Base-by-base conservation (phyloP, 30 jellyfish, hydroid and myxozoan genomes). In the Pelagia noctiluca region DNA sequence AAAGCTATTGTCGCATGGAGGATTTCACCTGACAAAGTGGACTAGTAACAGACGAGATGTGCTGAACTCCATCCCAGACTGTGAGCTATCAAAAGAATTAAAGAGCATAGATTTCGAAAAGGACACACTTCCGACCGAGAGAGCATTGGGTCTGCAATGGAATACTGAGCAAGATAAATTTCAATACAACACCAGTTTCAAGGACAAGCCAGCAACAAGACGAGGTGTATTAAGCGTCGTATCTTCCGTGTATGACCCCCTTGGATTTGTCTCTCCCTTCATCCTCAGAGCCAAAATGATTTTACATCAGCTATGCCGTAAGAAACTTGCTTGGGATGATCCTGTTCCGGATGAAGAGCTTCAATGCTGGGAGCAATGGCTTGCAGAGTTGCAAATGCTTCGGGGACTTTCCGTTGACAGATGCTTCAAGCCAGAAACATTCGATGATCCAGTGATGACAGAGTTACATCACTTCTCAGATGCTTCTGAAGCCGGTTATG, bases 141-240 rank as follows among this genome's bases (percentile, higher is more conserved):
- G 91, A 63, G 86, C 91, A 1, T 34, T 65, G 80, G 91, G 91
- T 0, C 2, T 80, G 8, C 52, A 63, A 22, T 80, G 91, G 91
- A 63, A 66, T 16, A 28, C 49, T 2, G 75, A 64, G 22, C 23
- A 46, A 0, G 91, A 80, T 72, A 30, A 35, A 1, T 63, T 65
- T 32, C 34, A 29, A 2, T 64, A 16, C 57, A 80, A 65, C 2
- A 31, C 47, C 1, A 4, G 8, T 11, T 0, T 22, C 74, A 64
- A 4, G 30, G 57, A 7, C 1, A 64, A 63, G 76, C 76, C 76
- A 22, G 36, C 2, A 34, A 80, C 91, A 38, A 37, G 34, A 63
- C 76, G 91, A 63, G 85, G 75, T 0, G 47, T 80, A 0, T 48
- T 80, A 26, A 25, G 69, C 35, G 4, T 66, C 33, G 88, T 80